Evolutionary conservation across 2,797 vertebrate genomes (phyloP).

Genomic region (Bradypus variegatus): DNA sequence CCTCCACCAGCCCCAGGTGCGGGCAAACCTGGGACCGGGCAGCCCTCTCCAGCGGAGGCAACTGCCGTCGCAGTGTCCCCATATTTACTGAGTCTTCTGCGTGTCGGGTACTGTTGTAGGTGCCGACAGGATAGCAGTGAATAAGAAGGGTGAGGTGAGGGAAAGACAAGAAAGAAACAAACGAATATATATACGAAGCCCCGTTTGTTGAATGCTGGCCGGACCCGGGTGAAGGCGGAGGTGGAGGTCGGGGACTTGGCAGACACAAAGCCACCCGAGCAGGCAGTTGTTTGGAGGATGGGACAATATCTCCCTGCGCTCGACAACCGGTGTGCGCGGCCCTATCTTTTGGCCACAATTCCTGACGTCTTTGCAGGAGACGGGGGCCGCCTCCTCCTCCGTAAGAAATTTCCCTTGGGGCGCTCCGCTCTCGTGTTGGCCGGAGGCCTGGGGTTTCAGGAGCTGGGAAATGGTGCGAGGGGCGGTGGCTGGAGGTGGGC

Average conservation of each 20-base stretch:
- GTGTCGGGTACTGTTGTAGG: not conserved
- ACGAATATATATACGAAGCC: not conserved
- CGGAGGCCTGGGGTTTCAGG: not conserved
- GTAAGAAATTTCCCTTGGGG: not conserved
- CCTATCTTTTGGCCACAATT: not conserved
- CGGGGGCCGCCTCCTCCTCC: not conserved
- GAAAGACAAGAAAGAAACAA: not conserved
- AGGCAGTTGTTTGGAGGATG: accelerated
- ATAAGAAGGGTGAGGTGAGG: not conserved
- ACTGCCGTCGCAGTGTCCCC: not conserved
- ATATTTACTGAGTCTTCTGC: not conserved
- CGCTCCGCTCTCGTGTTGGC: not conserved
- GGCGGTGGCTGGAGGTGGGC: not conserved
- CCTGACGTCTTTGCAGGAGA: not conserved
- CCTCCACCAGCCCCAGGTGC: not conserved
- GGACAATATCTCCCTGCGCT: not conserved
- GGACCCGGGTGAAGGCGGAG: accelerated
- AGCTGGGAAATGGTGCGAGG: not conserved
- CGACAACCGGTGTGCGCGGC: not conserved
- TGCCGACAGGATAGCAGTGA: not conserved
- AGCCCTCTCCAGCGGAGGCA: not conserved
- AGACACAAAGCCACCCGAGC: not conserved
- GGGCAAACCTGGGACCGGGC: not conserved
- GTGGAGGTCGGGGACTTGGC: not conserved
- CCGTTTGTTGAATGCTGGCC: not conserved